Percentiles rank a stretch among this genome's conserved stretches.
Evolutionary conservation across 2,888 invertebrate genomes (phyloP).

Genomic region (Pseudococcus longispinus): DNA sequence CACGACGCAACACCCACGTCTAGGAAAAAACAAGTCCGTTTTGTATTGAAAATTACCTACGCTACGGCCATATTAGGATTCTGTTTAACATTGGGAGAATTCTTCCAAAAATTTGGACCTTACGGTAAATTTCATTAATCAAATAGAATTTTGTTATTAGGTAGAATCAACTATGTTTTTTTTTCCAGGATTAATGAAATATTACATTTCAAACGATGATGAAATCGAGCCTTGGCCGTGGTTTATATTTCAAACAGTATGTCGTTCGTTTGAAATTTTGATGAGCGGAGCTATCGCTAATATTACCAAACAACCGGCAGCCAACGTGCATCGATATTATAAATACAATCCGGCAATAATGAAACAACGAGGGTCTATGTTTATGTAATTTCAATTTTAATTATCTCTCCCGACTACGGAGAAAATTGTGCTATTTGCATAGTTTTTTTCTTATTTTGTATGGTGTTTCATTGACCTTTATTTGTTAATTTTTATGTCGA

Average conservation of each 20-base stretch:
- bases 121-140: conserved; percentile 62
- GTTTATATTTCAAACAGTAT: conserved; percentile 67
- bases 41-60: conserved; percentile 66
- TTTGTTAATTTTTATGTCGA: not conserved
- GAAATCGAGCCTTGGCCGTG: conserved; percentile 64
- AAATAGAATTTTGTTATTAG: not conserved
- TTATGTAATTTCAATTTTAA: conserved; percentile 48
- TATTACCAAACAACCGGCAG: conserved; percentile 67
- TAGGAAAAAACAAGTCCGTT: conserved; percentile 64
- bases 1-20: conserved; percentile 59
- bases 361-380: conserved; percentile 55
- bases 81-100: conserved; percentile 65
- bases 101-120: conserved; percentile 66
- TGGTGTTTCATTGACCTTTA: not conserved
- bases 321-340: conserved; percentile 62
- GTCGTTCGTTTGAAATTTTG: conserved; percentile 64
- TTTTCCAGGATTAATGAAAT: conserved; percentile 50
- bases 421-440: not conserved
- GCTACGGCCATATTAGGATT: conserved; percentile 66
- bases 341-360: conserved; percentile 57
- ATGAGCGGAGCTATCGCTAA: conserved; percentile 68
- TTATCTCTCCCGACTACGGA: not conserved
- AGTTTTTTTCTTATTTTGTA: not conserved
- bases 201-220: conserved; percentile 37
- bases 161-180: not conserved